Evolutionary conservation across 2,888 invertebrate genomes (phyloP).

Genomic region (Apamea monoglypha): DNA sequence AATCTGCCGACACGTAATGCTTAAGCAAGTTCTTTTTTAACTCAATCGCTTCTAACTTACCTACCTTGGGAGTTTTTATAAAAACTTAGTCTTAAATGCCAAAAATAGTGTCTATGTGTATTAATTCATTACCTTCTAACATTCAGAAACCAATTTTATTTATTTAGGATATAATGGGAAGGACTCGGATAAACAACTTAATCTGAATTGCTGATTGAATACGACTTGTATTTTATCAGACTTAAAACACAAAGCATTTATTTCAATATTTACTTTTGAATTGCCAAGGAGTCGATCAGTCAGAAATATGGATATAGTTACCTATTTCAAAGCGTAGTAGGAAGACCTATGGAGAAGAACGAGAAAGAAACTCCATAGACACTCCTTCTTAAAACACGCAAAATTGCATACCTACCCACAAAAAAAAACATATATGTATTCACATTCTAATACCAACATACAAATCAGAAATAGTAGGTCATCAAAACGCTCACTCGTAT

Average conservation of each 20-base stretch:
- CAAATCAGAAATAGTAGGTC: constrained; percentile 15
- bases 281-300: no score
- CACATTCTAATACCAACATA: constrained; percentile 8
- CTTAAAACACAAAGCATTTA: background rate
- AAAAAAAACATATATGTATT: background rate
- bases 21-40: background rate
- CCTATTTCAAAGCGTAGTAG: no score
- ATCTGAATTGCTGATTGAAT: background rate
- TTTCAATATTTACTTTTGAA: no score
- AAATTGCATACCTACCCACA: constrained; percentile 14
- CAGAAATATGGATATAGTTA: no score
- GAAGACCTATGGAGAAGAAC: no score
- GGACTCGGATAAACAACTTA: background rate
- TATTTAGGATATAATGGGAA: background rate
- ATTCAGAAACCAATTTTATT: background rate
- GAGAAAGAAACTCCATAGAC: no score
- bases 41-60: no score
- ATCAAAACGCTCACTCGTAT: constrained; percentile 16
- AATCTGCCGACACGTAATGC: background rate
- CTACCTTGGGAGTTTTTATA: no score
- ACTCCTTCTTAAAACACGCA: background rate
- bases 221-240: background rate
- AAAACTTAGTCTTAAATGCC: no score
- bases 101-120: background rate
- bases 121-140: background rate